Evolutionary conservation across 1,140 invertebrate genomes (phyloP), one percentile per base, ranked within the genome.

Genomic region (Procambarus virginalis): DNA sequence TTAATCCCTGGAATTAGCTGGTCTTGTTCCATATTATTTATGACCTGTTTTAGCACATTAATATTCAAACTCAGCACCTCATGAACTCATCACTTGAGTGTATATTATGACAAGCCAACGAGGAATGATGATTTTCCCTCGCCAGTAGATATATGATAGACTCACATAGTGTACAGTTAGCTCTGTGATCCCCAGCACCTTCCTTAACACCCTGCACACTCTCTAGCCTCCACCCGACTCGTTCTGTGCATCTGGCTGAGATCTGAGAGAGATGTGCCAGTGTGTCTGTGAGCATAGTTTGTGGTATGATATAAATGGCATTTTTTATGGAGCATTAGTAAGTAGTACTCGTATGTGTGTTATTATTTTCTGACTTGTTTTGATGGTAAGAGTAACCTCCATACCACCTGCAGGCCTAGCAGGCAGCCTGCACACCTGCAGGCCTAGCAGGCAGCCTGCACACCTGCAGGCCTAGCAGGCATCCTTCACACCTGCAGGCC

Each of bases 1-100:
- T 88, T 76, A 48, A 81, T 83, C 64, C 78, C 81, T 78, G 88
- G 88, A 89, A 89, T 89, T 70, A 89, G 88, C 88, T 89, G 88
- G 88, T 51, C 88, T 89, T 76, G 70, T 89, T 84, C 88, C 88
- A 68, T 34, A 70, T 68, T 55, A 80, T 78, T 84, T 68, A 84
- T 77, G 58, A 78, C 79, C 75, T 84, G 68, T 86, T 83, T 34
- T 84, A 83, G 81, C 68, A 83, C 77, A 68, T 73, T 46, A 10
- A 77, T 70, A 48, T 20, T 46, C 58, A 58, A 51, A 58, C 46
- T 87, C 49, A 75, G 51, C 68, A 83, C 81, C 45, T 75, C 68
- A 34, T 60, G 22, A 75, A n/a, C n/a, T 70, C n/a, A 58, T 12
- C 55, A 64, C 60, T 64, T 12, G 14, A 64, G 60, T 64, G 60